These are phyloP conservation scores for Toxotes jaculatrix DNA, from an alignment of 2,113 vertebrate genomes.

Conservation along the genomic window DNA sequence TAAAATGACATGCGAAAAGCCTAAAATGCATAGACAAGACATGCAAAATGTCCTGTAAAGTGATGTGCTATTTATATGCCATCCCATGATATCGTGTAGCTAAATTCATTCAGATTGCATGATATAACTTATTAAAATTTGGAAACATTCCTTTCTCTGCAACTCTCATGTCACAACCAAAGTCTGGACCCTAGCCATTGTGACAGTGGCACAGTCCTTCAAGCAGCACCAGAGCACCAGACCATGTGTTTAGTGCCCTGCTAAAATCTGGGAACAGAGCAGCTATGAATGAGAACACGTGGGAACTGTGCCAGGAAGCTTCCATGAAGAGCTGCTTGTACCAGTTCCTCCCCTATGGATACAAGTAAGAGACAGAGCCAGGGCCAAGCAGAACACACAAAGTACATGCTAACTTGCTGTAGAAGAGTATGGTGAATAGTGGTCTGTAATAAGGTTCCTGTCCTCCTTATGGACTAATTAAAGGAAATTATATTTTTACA, in stretches of 20 bases:
- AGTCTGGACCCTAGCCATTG: constrained; percentile 48
- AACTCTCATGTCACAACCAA: constrained; percentile 20
- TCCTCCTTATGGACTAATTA: constrained; percentile 67
- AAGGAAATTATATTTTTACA: constrained; percentile 65
- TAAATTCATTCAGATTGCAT: neutral
- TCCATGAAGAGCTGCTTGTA: constrained; percentile 45
- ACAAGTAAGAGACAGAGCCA: constrained; percentile 7
- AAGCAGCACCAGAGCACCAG: constrained; percentile 52
- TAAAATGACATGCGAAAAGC: no score
- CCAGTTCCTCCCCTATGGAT: constrained; percentile 39
- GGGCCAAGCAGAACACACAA: constrained; percentile 21
- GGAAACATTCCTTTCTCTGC: neutral
- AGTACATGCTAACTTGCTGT: constrained; percentile 44
- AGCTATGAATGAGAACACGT: constrained; percentile 44
- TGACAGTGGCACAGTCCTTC: constrained; percentile 52
- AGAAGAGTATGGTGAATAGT: constrained; percentile 24
- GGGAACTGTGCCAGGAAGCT: constrained; percentile 56
- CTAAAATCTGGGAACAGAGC: constrained; percentile 51
- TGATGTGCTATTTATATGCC: no score
- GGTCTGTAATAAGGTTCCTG: constrained; percentile 34
- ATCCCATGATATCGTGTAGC: no score
- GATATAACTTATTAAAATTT: neutral
- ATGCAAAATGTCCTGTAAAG: no score
- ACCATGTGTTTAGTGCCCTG: constrained; percentile 60
- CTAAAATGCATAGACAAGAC: no score